Evolutionary conservation across 1,140 invertebrate species (phyloP), one percentile per base, ranked within the genome.

Genomic region (Oreohelix idahoensis): DNA sequence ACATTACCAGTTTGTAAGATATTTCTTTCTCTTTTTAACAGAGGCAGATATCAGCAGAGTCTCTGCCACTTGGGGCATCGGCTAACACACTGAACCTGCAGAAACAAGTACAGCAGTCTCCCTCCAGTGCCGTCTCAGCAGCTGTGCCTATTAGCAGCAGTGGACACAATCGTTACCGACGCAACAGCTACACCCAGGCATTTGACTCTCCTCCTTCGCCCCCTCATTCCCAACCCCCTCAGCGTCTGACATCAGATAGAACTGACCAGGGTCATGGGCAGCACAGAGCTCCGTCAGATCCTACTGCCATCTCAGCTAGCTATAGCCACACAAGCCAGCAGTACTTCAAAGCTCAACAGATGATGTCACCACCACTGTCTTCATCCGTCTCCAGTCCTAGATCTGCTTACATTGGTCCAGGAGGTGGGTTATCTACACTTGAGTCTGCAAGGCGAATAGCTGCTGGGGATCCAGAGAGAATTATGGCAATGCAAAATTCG

Each of bases 141-240:
- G 79, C 69, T 85, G 85, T 69, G 81, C 84, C 66, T 74, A 85
- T 86, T 0, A 86, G 88, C 70, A 86, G 88, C 84, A 88, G 88
- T 29, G 74, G 45, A 86, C 87, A 86, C 45, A 84, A 86, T 36
- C 85, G 86, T 39, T 87, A 89, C 71, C 85, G 89, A 0, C 87
- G 89, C 66, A 88, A 90, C 84, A 90, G 89, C 83, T 90, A 89
- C 83, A 88, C 89, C 45, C 86, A 87, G 71, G 89, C 88, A 53
- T 87, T 90, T 69, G 86, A 88, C 74, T 74, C 80, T 4, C 80
- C 80, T 42, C 80, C 80, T 8, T 80, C 73, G 20, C 84, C 83
- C 13, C 80, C 77, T 29, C 83, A 84, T 0, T 32, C 63, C 13
- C 53, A 66, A 66, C 81, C 81, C 10, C 58, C 79, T 39, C 35